Base-by-base conservation (phyloP, 2,888 invertebrate species). In the Cotesia congregata region DNA sequence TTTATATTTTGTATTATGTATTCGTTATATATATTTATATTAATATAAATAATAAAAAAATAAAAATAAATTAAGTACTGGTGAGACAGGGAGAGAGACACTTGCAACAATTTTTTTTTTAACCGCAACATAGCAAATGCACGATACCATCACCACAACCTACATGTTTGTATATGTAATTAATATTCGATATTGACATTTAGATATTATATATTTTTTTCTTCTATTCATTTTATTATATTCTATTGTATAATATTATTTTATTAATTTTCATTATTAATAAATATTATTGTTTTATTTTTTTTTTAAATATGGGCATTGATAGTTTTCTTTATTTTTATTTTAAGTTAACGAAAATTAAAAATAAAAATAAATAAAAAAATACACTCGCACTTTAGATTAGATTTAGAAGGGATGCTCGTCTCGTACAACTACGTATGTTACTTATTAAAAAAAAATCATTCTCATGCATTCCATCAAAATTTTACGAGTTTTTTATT, bases 91-190 rank as follows among this genome's bases (percentile, higher is more conserved):
- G 80, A 79, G 80, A 76, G 61, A 80, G 78, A 82, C 80, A 79
- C 77, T 50, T 50, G 50, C 50, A 50, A 50, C 50, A 50, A 78
- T 77, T 80, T 83, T 80, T 74, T 81, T 82, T 83, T 81, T 79
- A 81, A 79, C 86, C 86, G 87, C 85, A 86, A 88, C 86, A 87
- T 85, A 87, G 88, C 89, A 89, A 88, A 89, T 89, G 88, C 88
- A 89, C 88, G 87, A 89, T 88, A 88, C 89, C 88, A 88, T 87
- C 88, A 89, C 89, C 89, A 88, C 85, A 87, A 88, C 86, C 87
- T 86, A 86, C 86, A 77, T 84, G 84, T 50, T 50, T 50, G 83
- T 83, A 86, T 83, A 85, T 86, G 82, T 85, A 84, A 67, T 75
- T 50, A 12, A 50, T 50, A 50, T 50, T 50, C 50, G 50, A 74